Percentiles rank a stretch among this genome's conserved stretches.
Conservation (phyloP, 2,888 invertebrate species). For the Patella depressa region DNA sequence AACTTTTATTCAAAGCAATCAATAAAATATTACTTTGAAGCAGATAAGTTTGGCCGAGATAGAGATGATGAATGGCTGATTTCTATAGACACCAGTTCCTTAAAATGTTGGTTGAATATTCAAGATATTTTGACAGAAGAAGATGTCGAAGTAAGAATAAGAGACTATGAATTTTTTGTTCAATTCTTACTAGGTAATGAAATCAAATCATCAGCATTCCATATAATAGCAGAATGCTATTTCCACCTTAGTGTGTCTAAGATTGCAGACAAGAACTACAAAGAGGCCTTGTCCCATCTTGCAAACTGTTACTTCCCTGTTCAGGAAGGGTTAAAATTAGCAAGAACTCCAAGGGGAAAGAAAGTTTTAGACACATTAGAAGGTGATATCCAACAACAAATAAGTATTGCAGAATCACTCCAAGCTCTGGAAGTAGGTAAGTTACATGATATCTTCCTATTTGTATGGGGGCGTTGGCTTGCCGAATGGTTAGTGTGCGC, state of each 20-base stretch:
- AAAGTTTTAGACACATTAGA: slow-evolving; percentile 29
- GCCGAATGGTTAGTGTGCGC: too few relatives aligned
- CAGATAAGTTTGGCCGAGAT: slow-evolving; percentile 1
- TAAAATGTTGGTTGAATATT: slow-evolving; percentile 22
- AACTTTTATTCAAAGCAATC: slow-evolving; percentile 29
- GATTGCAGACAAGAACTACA: slow-evolving; percentile 29
- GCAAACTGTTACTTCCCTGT: slow-evolving; percentile 39
- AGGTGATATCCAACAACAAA: slow-evolving; percentile 39
- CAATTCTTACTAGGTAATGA: slow-evolving; percentile 12
- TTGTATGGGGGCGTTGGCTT: too few relatives aligned
- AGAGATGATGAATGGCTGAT: slow-evolving; percentile 22
- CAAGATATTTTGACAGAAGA: slow-evolving; percentile 3
- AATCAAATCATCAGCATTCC: slow-evolving; percentile 15
- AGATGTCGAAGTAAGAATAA: slow-evolving; percentile 8
- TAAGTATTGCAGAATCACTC: slow-evolving; percentile 38
- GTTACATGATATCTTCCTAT: too few relatives aligned
- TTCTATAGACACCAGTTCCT: slow-evolving; percentile 10
- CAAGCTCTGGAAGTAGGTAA: slow-evolving; percentile 44
- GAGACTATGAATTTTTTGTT: not conserved
- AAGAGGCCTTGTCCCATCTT: slow-evolving; percentile 34
- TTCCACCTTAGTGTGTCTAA: slow-evolving; percentile 32
- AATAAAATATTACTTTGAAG: slow-evolving; percentile 24
- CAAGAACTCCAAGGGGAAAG: not conserved
- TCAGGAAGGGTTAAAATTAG: slow-evolving; percentile 26
- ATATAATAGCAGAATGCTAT: slow-evolving; percentile 20